Percentiles rank a stretch among this genome's conserved stretches.
These are phyloP conservation scores for Dendroctonus valens DNA, from an alignment of 1,140 invertebrate species.

Conservation along the genomic window DNA sequence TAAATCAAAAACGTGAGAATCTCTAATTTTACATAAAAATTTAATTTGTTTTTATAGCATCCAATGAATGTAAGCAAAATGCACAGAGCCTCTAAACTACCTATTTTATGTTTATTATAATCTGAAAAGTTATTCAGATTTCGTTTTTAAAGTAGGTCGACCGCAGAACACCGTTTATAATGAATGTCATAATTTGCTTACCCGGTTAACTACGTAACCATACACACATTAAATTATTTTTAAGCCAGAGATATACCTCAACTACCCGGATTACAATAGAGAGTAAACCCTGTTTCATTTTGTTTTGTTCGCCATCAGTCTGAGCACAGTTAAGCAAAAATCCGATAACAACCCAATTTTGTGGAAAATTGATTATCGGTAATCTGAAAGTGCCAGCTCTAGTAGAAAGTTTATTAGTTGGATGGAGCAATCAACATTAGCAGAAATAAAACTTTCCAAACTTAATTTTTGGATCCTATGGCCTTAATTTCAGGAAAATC, in stretches of 20 bases:
- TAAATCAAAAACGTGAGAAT: slow-evolving; percentile 33
- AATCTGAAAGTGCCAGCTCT: no score
- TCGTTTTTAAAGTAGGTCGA: slow-evolving; percentile 16
- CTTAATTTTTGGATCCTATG: slow-evolving; percentile 26
- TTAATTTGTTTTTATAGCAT: slow-evolving; percentile 43
- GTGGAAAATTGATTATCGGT: no score
- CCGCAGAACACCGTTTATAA: slow-evolving; percentile 11
- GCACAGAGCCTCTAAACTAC: slow-evolving; percentile 4
- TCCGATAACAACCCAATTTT: no score
- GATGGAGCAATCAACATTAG: slow-evolving; percentile 17
- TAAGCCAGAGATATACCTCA: slow-evolving; percentile 10
- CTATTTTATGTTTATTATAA: slow-evolving; percentile 23
- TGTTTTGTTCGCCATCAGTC: no score
- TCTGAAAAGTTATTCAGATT: slow-evolving; percentile 3
- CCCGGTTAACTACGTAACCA: slow-evolving; percentile 5
- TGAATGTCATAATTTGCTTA: slow-evolving; percentile 11
- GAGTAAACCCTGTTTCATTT: no score
- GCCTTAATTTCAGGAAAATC: slow-evolving; percentile 26
- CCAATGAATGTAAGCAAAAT: slow-evolving; percentile 22
- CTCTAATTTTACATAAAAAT: slow-evolving; percentile 22
- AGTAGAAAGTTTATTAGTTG: slow-evolving; percentile 1
- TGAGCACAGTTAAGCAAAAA: no score
- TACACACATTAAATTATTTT: slow-evolving; percentile 10
- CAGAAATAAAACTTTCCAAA: slow-evolving; percentile 22
- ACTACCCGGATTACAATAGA: no score